Evolutionary conservation across 2,113 vertebrate genomes (phyloP).

Genomic region (Tachycineta bicolor): DNA sequence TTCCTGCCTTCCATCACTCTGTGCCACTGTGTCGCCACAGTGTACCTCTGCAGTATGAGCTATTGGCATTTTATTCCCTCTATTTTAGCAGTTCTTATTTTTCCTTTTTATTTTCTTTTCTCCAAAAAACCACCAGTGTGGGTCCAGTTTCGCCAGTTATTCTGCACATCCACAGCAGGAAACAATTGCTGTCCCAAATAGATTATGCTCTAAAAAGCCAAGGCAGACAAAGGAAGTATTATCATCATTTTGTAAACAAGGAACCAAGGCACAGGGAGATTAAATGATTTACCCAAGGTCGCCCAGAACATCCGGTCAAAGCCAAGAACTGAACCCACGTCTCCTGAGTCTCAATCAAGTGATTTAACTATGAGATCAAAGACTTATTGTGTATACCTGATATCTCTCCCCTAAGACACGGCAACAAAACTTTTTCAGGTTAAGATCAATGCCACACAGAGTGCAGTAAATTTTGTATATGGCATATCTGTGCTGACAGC

Average conservation of each 20-base stretch:
- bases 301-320: constrained; percentile 51
- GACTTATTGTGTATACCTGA: constrained; percentile 36
- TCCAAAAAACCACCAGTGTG: background rate
- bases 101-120: background rate
- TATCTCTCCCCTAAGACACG: background rate
- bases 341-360: constrained; percentile 42
- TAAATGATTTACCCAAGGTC: constrained; percentile 65
- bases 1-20: background rate
- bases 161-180: constrained; percentile 1
- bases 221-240: constrained; percentile 55
- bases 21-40: rapidly evolving
- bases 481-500: constrained; percentile 29
- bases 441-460: background rate
- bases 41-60: background rate
- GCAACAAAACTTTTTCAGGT: constrained; percentile 41
- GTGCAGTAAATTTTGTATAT: constrained; percentile 1
- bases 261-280: constrained; percentile 56
- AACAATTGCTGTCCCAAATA: constrained; percentile 37
- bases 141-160: background rate
- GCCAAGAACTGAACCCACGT: constrained; percentile 34
- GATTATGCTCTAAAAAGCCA: constrained; percentile 51
- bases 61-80: background rate
- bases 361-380: constrained; percentile 53
- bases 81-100: background rate
- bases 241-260: constrained; percentile 64